Evolutionary conservation across 2,888 invertebrate genomes (phyloP), one percentile per base, ranked within the genome.

Genomic region (Cephus spinipes): DNA sequence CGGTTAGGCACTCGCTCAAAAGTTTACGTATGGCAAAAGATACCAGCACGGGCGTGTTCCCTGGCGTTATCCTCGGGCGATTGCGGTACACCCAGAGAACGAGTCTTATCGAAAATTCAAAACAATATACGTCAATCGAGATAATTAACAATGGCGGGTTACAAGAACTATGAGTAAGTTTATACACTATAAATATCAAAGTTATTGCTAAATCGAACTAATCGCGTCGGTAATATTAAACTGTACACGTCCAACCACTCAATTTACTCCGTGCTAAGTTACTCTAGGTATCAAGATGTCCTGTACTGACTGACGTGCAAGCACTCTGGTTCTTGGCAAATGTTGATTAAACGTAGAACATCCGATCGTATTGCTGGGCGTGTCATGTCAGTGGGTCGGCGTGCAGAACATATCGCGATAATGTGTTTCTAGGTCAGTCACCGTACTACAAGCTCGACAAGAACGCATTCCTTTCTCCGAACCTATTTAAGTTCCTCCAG

Each of bases 381-480:
- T 88, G 85, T 84, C 87, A 82, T 85, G 85, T 83, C 85, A 87
- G 85, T 87, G 84, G 85, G 86, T 86, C 86, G 85, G 73, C 83
- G 82, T 81, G 80, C 79, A 81, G 81, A 84, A 84, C 83, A 82
- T 84, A 85, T 86, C 85, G 82, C 83, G 88, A 87, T 87, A 87
- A 87, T 84, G 85, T 87, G 85, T 88, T 87, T 88, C 87, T 87
- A 83, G 87, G 87, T 87, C 88, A 85, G 79, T 82, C 83, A 83
- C 83, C 84, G 83, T 81, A 77, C 79, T 76, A 69, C n/a, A 40
- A 36, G 32, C 69, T 32, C 73, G 36, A 36, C 68, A 34, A 75
- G 74, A 78, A 74, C 77, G 79, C 83, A 83, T 83, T 83, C 83
- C 83, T 83, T 78, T 83, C 83, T 81, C 79, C 77, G 81, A 77